A percentile compares a stretch with the other conserved stretches of the same genome.
phyloP scores from a whole-genome alignment of 2,797 vertebrate species.

The Pseudochromis fuscus region DNA sequence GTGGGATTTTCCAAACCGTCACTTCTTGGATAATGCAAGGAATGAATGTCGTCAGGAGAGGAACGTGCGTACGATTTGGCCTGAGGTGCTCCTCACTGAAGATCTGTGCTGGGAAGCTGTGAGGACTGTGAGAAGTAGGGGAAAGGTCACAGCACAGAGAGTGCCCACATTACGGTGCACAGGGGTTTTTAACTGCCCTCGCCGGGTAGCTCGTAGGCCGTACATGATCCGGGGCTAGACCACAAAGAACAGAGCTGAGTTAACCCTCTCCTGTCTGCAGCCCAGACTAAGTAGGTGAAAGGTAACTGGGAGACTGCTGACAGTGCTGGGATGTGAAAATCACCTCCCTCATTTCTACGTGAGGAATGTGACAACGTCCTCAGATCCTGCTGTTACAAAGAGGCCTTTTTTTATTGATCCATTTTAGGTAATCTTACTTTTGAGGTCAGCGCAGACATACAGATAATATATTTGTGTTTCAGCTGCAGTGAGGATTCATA shows the following conservation, averaged over 20 bases:
- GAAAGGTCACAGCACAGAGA: conserved; percentile 83
- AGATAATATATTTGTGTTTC: no score
- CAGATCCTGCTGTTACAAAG: no score
- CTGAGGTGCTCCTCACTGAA: conserved; percentile 51
- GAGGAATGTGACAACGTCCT: conserved; percentile 69
- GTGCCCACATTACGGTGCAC: conserved; percentile 48
- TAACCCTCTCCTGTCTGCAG: conserved; percentile 75
- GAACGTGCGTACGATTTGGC: conserved; percentile 24
- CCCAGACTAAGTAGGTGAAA: conserved; percentile 80
- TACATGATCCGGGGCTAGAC: conserved; percentile 55
- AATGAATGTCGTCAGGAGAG: conserved; percentile 41
- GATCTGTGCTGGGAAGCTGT: conserved; percentile 32
- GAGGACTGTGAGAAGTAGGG: conserved; percentile 86
- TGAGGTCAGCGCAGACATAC: conserved; percentile 6
- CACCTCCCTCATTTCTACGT: conserved; percentile 22
- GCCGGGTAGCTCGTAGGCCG: conserved; percentile 25
- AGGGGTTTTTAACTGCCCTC: conserved; percentile 38
- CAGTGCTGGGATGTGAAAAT: conserved; percentile 45
- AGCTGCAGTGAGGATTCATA: conserved; percentile 2
- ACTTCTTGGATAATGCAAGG: neutral
- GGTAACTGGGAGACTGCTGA: conserved; percentile 74
- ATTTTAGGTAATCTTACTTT: neutral
- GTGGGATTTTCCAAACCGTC: conserved; percentile 3
- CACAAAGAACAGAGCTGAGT: conserved; percentile 61
- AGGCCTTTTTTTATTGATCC: conserved; percentile 16